Percentiles rank a stretch among this genome's conserved stretches.
Evolutionary conservation across 2,797 vertebrate genomes (phyloP).

Genomic region (Eulemur rubriventer): DNA sequence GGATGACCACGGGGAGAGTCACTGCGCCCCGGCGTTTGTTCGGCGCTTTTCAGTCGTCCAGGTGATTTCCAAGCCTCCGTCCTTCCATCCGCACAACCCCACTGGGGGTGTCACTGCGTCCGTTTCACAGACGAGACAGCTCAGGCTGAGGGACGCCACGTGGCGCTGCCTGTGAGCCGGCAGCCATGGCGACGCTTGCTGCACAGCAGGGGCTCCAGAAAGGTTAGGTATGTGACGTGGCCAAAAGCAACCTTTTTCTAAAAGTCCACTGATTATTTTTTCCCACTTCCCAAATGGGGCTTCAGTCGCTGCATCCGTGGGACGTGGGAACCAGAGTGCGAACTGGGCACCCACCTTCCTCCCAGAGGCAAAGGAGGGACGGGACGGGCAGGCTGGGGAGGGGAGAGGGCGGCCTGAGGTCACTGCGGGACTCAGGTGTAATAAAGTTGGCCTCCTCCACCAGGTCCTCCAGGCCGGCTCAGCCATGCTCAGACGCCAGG

Average conservation of each 20-base stretch:
- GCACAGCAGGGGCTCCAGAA: background rate
- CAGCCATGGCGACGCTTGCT: background rate
- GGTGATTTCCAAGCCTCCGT: background rate
- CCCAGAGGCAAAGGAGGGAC: background rate
- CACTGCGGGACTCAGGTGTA: background rate
- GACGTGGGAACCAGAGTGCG: background rate
- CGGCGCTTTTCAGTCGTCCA: too few relatives aligned
- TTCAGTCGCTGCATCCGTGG: background rate
- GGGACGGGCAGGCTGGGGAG: too few relatives aligned
- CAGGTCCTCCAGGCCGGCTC: fast-evolving
- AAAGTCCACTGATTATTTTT: background rate
- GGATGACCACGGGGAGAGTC: too few relatives aligned
- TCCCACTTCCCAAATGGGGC: background rate
- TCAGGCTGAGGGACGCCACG: background rate
- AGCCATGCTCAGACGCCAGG: background rate
- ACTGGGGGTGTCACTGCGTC: background rate
- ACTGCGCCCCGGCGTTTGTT: background rate
- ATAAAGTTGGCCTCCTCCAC: background rate
- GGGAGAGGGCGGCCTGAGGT: background rate
- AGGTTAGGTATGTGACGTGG: background rate
- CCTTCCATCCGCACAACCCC: too few relatives aligned
- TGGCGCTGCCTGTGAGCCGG: background rate
- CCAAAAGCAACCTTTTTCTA: too few relatives aligned
- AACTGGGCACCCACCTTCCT: background rate
- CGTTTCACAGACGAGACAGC: background rate